Base-by-base conservation (phyloP, 1,140 invertebrate species). In the Penaeus indicus region DNA sequence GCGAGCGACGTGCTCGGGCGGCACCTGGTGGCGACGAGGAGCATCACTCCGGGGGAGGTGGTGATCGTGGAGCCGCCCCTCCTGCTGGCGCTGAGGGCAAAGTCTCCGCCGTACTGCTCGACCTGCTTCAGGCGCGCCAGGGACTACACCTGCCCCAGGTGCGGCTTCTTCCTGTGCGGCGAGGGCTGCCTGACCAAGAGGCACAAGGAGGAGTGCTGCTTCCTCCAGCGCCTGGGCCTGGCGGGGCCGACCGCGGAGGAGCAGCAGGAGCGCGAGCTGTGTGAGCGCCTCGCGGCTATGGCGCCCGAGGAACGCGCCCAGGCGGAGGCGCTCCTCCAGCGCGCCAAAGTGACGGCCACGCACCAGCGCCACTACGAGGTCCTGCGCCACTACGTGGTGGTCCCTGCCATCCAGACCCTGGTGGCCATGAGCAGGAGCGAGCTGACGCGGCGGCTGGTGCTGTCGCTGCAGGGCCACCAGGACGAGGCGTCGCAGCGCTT, bases 31-130 rank as follows among this genome's bases (percentile, higher is more conserved):
- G 87, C 87, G 25, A 5, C 61, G 18, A 42, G 87, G 61, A 75
- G 25, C 81, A 47, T 88, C 19, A 27, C 8, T 13, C 42, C 87
- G 32, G 87, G 87, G 2, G 87, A 88, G 75, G 61, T 88, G 62
- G 13, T 88, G n/a, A 18, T 88, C 60, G 69, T 88, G 61, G 87
- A 88, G 72, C 87, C 87, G 22, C 87, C 87, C 11, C n/a, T 88
- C 13, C 22, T 84, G 5, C n/a, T 88, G 61, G 60, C 87, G 8
- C 54, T 88, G 21, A 88, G 87, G 72, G 81, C 54, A 16, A 88
- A 78, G 82, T 88, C 87, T 21, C 67, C 87, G 32, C 81, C 87
- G 0, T 88, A 83, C 69, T 88, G 87, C 72, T 64, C 75, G n/a
- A 64, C 60, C 27, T 88, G 87, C 62, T 88, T 67, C 38, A 84